Conservation (phyloP, 2,113 vertebrate species). For the Carollia perspicillata region DNA sequence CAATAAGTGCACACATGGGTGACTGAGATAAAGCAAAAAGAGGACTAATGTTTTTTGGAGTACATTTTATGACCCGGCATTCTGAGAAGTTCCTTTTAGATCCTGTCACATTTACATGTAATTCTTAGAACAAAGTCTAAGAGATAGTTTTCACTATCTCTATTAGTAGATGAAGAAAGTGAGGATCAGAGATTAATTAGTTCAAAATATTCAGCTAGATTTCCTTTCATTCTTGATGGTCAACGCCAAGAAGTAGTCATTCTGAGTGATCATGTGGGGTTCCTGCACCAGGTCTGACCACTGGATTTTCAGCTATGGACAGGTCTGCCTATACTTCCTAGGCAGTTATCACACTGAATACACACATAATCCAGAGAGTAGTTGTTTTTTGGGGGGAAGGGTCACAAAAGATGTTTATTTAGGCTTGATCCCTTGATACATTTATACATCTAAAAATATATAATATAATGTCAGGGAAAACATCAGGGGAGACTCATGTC, state of each 20-base stretch:
- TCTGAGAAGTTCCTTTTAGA: not conserved
- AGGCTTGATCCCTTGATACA: not conserved
- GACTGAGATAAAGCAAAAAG: not conserved
- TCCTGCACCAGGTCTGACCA: not conserved
- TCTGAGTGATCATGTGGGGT: not conserved
- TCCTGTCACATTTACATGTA: not conserved
- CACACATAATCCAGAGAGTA: not conserved
- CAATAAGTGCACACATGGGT: too few relatives aligned
- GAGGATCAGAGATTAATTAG: not conserved
- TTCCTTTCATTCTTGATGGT: not conserved
- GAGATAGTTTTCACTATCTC: not conserved
- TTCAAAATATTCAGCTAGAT: not conserved
- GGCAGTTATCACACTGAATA: not conserved
- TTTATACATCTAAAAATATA: not conserved
- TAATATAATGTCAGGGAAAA: not conserved
- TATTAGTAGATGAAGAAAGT: not conserved
- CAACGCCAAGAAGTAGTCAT: not conserved
- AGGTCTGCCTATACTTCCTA: not conserved
- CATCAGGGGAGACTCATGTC: not conserved
- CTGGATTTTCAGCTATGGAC: not conserved
- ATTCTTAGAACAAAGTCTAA: not conserved
- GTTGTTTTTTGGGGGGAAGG: too few relatives aligned
- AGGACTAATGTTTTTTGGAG: not conserved
- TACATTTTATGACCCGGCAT: not conserved
- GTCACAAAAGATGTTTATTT: conserved; percentile 54